These are phyloP conservation scores for Sebastes glaucus DNA, from an alignment of 2,797 vertebrate genomes.

Conservation along the genomic window DNA sequence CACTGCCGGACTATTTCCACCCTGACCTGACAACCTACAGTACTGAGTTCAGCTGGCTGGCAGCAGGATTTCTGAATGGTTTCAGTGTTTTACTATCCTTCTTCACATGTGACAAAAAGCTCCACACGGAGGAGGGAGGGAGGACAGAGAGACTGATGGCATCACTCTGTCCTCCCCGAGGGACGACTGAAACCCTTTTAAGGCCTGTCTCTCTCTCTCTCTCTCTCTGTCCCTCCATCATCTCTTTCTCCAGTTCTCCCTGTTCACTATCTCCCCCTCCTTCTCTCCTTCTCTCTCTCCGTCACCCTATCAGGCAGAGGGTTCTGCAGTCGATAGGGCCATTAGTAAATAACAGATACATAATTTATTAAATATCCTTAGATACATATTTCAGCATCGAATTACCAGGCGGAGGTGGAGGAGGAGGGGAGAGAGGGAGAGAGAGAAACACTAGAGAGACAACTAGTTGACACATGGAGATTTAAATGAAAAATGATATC, in stretches of 20 bases:
- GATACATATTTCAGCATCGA: slow-evolving; percentile 84
- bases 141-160: slow-evolving; percentile 39
- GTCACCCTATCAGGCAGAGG: slow-evolving; percentile 50
- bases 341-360: slow-evolving; percentile 88
- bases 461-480: slow-evolving; percentile 3
- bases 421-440: background rate
- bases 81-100: background rate
- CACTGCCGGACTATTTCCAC: too few relatives aligned
- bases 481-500: background rate
- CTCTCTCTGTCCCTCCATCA: slow-evolving; percentile 33
- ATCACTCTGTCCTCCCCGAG: slow-evolving; percentile 48
- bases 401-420: slow-evolving; percentile 60
- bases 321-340: slow-evolving; percentile 80
- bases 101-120: slow-evolving; percentile 39
- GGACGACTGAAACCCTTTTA: slow-evolving; percentile 65
- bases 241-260: slow-evolving; percentile 29
- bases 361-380: slow-evolving; percentile 88
- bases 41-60: too few relatives aligned
- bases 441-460: background rate
- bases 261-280: background rate
- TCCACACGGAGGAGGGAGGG: slow-evolving; percentile 3
- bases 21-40: too few relatives aligned
- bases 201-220: slow-evolving; percentile 20
- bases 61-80: too few relatives aligned
- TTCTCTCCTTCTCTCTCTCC: slow-evolving; percentile 3